These are phyloP conservation scores for Chrysolina haemoptera DNA, from an alignment of 2,888 invertebrate genomes.

Conservation along the genomic window DNA sequence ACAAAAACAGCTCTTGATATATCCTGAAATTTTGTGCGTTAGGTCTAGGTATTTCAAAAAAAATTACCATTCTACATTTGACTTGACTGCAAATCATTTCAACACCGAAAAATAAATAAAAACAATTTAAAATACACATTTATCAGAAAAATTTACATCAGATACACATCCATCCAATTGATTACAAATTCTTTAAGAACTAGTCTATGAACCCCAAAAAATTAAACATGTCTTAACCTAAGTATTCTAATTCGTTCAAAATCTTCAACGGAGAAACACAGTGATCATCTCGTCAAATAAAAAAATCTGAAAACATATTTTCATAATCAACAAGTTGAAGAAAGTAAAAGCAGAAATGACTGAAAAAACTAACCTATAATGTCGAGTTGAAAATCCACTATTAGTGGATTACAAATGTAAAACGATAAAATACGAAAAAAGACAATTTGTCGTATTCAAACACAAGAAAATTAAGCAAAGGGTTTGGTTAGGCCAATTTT, in stretches of 20 bases:
- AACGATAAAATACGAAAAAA: background rate
- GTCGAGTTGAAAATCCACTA: background rate
- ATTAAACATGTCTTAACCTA: conserved; percentile 18
- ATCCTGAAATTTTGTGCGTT: background rate
- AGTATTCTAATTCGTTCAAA: background rate
- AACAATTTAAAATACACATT: conserved; percentile 18
- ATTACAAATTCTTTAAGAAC: conserved; percentile 6
- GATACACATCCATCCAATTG: conserved; percentile 15
- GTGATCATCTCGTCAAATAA: background rate
- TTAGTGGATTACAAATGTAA: background rate
- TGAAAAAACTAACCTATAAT: conserved; percentile 5
- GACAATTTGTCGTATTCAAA: background rate
- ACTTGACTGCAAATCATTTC: background rate
- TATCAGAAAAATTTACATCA: conserved; percentile 21
- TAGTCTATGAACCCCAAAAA: background rate
- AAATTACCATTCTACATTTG: background rate
- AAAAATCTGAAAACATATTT: background rate
- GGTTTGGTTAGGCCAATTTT: conserved; percentile 4
- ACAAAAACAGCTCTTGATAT: background rate
- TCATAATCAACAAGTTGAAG: background rate
- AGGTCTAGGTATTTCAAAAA: background rate
- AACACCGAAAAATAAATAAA: conserved; percentile 16
- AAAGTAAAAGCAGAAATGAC: background rate
- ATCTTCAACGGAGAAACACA: conserved; percentile 1
- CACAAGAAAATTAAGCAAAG: background rate